Percentiles rank a stretch among this genome's conserved stretches.
These are phyloP conservation scores for Zootoca vivipara DNA, from an alignment of 2,113 vertebrate species.

Conservation along the genomic window DNA sequence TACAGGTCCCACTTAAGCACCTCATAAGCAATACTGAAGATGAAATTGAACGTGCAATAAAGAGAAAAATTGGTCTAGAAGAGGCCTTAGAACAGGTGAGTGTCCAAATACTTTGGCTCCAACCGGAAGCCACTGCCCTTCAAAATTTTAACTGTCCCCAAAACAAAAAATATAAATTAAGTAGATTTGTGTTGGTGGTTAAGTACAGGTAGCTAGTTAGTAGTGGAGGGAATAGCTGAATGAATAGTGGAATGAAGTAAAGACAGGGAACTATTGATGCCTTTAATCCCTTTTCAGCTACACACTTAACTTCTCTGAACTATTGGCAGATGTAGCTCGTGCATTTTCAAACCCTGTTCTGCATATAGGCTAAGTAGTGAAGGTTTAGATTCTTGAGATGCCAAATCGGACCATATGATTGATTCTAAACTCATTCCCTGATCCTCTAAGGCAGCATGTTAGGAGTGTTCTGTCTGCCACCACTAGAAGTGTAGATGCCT, in stretches of 20 bases:
- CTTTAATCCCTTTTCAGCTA: neutral
- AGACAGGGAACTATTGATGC: no score
- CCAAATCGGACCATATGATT: neutral
- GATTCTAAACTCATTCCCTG: neutral
- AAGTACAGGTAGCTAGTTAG: neutral
- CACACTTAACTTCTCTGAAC: neutral
- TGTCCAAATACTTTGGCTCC: neutral
- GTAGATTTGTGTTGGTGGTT: no score
- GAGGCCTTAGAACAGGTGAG: slow-evolving; percentile 79
- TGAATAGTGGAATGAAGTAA: neutral
- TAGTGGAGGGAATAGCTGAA: neutral
- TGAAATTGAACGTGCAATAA: slow-evolving; percentile 69
- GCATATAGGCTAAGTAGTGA: neutral
- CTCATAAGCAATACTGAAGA: slow-evolving; percentile 77
- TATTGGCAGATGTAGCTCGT: neutral
- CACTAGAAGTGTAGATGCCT: neutral
- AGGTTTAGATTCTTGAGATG: neutral
- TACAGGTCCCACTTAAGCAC: slow-evolving; percentile 74
- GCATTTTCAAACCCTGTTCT: neutral
- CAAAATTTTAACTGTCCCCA: neutral
- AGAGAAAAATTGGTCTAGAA: slow-evolving; percentile 75
- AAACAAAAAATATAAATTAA: no score
- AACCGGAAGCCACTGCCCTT: neutral
- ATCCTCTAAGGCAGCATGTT: neutral
- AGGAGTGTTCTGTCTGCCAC: neutral